Evolutionary conservation across 2,797 vertebrate species (phyloP), one percentile per base, ranked within the genome.

Genomic region (Hyperoplus immaculatus): DNA sequence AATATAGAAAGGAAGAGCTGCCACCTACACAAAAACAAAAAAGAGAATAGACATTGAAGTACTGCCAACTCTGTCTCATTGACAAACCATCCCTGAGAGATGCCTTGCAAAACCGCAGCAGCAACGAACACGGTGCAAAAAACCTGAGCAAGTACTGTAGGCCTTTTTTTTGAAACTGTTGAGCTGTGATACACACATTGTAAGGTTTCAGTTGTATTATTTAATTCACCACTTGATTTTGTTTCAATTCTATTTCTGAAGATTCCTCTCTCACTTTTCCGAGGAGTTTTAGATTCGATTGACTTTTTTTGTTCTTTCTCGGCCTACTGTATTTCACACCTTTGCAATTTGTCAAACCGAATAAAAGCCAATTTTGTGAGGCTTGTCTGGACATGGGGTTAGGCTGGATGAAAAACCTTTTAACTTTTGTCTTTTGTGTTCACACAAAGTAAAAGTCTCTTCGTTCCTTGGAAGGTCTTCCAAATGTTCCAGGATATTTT

Each of bases 1-100:
- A 84, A 93, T 78, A 81, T 87, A 84, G 79, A 87, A 80, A 45
- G 56, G 45, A 68, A 49, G 84, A 77, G 77, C 77, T 82, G 58
- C 87, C 81, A 77, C 82, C 84, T 73, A 82, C 81, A 74, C 67
- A 75, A 54, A 71, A 75, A 72, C 72, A 88, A 66, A 86, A 75
- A 43, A 86, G 58, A 78, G 58, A 29, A 29, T 29, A 80, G 71
- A 51, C 72, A 75, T 77, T 56, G 75, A 72, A 73, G 63, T 6
- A 3, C 49, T 83, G 84, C 81, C 80, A 80, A 38, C 46, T 43
- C 51, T 42, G 58, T 68, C 82, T 66, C 78, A 84, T 80, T 86
- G 75, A 82, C 76, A 66, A 78, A 71, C 53, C 51, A 76, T 84
- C 42, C 61, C 49, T 16, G 47, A 62, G 39, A 66, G 62, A 75